Evolutionary conservation across 1,140 invertebrate species (phyloP).

Genomic region (Drosophila tristis): DNA sequence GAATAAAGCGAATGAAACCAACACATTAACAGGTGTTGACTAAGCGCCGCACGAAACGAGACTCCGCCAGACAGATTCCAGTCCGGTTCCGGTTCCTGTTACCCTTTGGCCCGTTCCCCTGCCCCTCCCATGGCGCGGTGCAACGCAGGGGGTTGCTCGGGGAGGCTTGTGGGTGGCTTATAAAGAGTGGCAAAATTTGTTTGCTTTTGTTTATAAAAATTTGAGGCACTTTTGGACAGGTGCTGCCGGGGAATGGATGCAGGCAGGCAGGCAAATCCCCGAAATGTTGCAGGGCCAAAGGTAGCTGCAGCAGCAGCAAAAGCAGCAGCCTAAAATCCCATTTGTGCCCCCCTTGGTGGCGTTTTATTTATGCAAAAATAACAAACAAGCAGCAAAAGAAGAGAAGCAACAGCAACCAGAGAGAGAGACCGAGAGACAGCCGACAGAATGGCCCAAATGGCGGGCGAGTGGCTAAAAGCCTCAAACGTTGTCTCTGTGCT

Average conservation of each 20-base stretch:
- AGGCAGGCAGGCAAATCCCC: slow-evolving; percentile 44
- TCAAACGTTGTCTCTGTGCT: slow-evolving; percentile 60
- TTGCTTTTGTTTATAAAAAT: slow-evolving; percentile 76
- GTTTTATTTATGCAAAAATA: slow-evolving; percentile 82
- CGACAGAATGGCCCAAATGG: too few species aligned
- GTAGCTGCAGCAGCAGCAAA: slow-evolving; percentile 30
- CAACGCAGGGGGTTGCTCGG: too few species aligned
- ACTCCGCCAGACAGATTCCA: slow-evolving; percentile 18
- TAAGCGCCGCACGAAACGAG: slow-evolving; percentile 49
- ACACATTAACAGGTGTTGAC: slow-evolving; percentile 81
- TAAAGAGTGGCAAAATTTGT: slow-evolving; percentile 67
- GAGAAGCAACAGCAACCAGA: slow-evolving; percentile 19
- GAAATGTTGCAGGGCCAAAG: slow-evolving; percentile 42
- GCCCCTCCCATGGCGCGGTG: too few species aligned
- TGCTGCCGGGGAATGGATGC: slow-evolving; percentile 13
- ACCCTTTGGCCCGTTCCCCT: too few species aligned
- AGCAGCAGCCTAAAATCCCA: slow-evolving; percentile 68
- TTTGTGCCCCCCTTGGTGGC: slow-evolving; percentile 53
- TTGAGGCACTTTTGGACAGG: slow-evolving; percentile 57
- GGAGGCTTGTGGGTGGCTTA: slow-evolving; percentile 8
- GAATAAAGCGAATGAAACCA: slow-evolving; percentile 28
- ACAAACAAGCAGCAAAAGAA: slow-evolving; percentile 62
- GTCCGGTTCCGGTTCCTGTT: not conserved
- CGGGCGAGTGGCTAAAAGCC: slow-evolving; percentile 50
- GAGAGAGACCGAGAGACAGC: slow-evolving; percentile 14